Percentiles rank a stretch among this genome's conserved stretches.
Evolutionary conservation across 2,113 vertebrate genomes (phyloP).

Genomic region (Hemichromis elongatus): DNA sequence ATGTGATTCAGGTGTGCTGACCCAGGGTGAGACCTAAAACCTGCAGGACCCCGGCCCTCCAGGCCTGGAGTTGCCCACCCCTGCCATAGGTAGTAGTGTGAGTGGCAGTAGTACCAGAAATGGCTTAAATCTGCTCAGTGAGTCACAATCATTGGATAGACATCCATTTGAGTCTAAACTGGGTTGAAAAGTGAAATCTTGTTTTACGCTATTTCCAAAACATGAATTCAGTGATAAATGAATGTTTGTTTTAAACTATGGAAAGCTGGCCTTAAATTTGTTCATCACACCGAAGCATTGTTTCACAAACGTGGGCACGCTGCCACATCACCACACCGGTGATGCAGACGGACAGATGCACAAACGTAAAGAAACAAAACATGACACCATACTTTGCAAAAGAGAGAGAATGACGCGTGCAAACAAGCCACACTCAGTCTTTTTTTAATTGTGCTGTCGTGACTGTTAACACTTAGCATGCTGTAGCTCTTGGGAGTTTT

Average conservation of each 20-base stretch:
- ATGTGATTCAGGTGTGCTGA: background rate
- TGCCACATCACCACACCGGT: too few relatives aligned
- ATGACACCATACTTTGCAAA: background rate
- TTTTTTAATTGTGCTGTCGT: too few relatives aligned
- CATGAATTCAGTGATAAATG: background rate
- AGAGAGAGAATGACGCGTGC: background rate
- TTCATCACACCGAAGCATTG: background rate
- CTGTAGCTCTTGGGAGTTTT: background rate
- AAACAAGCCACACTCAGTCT: background rate
- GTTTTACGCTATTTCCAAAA: background rate
- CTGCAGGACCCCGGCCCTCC: background rate
- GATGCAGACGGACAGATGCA: background rate
- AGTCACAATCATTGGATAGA: background rate
- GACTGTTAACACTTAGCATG: too few relatives aligned
- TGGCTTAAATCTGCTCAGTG: background rate
- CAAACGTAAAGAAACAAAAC: background rate
- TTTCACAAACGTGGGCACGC: background rate
- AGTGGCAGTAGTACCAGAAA: background rate
- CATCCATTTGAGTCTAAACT: too few relatives aligned
- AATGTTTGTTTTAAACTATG: background rate
- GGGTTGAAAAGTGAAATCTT: accelerated
- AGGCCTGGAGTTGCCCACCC: accelerated
- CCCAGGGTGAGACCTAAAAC: background rate
- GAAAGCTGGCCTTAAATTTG: background rate
- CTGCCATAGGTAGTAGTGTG: background rate